Conservation (phyloP, 1,140 invertebrate genomes). For the Paraescarpia echinospica region DNA sequence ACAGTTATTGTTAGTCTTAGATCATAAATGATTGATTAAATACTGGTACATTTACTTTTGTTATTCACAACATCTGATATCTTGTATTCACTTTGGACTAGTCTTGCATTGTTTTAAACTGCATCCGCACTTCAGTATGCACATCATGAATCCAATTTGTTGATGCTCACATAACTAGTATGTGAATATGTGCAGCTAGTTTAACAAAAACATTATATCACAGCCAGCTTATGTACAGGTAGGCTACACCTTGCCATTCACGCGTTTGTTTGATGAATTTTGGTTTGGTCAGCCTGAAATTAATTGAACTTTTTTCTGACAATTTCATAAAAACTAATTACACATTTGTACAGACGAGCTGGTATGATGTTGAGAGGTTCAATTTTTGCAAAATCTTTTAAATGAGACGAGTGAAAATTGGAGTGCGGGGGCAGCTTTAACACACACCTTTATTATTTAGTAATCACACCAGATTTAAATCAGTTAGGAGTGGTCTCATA, state of each 20-base stretch:
- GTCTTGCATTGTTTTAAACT: neutral
- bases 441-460: neutral
- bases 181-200: neutral
- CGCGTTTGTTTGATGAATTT: neutral
- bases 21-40: neutral
- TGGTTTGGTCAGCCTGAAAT: neutral
- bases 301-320: neutral
- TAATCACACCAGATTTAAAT: neutral
- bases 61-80: neutral
- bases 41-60: neutral
- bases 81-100: neutral
- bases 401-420: neutral
- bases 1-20: neutral
- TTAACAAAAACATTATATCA: neutral
- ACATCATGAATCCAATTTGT: neutral
- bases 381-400: neutral
- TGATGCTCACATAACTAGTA: neutral
- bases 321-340: neutral
- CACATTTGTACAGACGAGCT: neutral
- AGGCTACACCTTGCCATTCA: neutral
- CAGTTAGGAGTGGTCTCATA: no score
- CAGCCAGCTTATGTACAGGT: neutral
- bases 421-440: neutral
- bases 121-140: neutral
- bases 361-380: neutral